These are phyloP conservation scores for Corythaeola cristata DNA, from an alignment of 2,113 vertebrate species.

Conservation along the genomic window DNA sequence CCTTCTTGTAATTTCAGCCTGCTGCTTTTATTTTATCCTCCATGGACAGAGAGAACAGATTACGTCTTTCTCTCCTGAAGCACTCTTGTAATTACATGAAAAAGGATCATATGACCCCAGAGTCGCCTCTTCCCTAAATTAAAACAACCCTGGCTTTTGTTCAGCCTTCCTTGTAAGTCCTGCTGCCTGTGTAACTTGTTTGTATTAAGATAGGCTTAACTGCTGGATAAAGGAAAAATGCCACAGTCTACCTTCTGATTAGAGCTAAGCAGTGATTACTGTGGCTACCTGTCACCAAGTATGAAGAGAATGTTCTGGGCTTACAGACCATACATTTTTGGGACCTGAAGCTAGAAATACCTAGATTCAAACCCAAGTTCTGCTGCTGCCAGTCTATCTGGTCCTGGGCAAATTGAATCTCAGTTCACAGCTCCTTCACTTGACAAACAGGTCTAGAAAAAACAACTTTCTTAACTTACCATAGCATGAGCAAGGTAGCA, in stretches of 20 bases:
- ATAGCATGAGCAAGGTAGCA: neutral
- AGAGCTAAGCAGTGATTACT: neutral
- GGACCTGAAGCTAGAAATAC: neutral
- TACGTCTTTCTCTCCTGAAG: neutral
- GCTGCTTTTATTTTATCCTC: neutral
- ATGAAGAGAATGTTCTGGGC: neutral
- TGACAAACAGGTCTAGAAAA: neutral
- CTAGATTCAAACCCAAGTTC: neutral
- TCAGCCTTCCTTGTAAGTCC: neutral
- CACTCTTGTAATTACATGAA: conserved; percentile 14
- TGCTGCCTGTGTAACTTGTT: neutral
- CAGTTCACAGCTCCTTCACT: neutral
- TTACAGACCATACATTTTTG: neutral
- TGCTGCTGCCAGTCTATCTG: neutral
- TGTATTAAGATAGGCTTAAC: neutral
- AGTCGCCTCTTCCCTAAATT: neutral
- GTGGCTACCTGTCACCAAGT: neutral
- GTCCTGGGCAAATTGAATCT: neutral
- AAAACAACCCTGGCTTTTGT: neutral
- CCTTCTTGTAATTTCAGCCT: conserved; percentile 24
- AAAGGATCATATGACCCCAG: neutral
- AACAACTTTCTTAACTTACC: neutral
- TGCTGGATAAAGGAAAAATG: neutral
- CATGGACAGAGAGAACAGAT: neutral
- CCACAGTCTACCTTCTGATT: neutral